These are phyloP conservation scores for Bovichtus diacanthus DNA, from an alignment of 2,797 vertebrate species.

Conservation along the genomic window DNA sequence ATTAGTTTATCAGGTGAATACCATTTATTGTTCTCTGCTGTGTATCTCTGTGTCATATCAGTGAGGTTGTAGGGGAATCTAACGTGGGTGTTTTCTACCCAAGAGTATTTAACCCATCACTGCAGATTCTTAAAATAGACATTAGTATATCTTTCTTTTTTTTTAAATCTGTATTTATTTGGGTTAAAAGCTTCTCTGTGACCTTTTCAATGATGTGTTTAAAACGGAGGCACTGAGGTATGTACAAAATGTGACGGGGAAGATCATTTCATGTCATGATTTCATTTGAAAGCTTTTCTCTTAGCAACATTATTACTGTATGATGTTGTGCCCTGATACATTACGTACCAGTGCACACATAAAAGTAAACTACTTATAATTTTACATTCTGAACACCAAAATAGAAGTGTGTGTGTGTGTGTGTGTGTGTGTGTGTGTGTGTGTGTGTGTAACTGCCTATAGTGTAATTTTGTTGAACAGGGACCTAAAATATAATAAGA, in stretches of 20 bases:
- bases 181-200: neutral
- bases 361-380: neutral
- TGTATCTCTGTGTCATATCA: conserved; percentile 33
- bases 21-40: conserved; percentile 55
- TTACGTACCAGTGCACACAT: neutral
- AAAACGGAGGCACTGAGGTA: neutral
- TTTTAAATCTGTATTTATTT: neutral
- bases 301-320: too few relatives aligned
- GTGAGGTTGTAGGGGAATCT: conserved; percentile 4
- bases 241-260: neutral
- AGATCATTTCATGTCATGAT: neutral
- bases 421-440: too few relatives aligned
- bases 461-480: neutral
- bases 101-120: neutral
- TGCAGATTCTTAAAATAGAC: neutral
- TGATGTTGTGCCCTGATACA: neutral
- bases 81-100: neutral
- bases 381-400: neutral
- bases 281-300: neutral
- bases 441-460: neutral
- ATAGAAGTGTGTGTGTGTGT: too few relatives aligned
- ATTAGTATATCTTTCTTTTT: neutral
- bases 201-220: neutral
- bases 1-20: conserved; percentile 23
- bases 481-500: neutral